Evolutionary conservation across 1,140 invertebrate species (phyloP).

Genomic region (Drosophila pandora): DNA sequence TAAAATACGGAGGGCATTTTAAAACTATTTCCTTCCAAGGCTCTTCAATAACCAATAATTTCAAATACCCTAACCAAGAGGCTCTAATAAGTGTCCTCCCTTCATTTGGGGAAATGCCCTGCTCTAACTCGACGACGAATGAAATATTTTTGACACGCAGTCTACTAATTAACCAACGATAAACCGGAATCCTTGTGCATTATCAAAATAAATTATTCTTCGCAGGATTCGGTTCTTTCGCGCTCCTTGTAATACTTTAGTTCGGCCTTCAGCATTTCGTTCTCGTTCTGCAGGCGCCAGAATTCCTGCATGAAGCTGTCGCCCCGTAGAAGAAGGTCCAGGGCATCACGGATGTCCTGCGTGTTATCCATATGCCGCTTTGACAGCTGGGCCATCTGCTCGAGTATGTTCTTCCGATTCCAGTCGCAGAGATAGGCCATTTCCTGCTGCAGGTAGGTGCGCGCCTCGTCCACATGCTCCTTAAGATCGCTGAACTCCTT

Average conservation of each 20-base stretch:
- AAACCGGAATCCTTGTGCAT: not conserved
- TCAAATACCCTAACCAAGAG: not conserved
- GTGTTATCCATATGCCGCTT: slow-evolving; percentile 48
- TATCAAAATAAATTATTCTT: slow-evolving; percentile 4
- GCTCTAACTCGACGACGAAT: too few relatives aligned
- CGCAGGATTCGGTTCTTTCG: slow-evolving; percentile 5
- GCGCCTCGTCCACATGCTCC: slow-evolving; percentile 36
- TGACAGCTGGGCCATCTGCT: slow-evolving; percentile 50
- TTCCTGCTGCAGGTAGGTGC: slow-evolving; percentile 8
- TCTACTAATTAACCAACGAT: not conserved
- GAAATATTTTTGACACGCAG: not conserved
- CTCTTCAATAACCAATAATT: not conserved
- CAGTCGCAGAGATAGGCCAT: slow-evolving; percentile 12
- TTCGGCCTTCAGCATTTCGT: slow-evolving; percentile 53
- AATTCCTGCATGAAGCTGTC: slow-evolving; percentile 71
- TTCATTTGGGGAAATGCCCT: too few relatives aligned
- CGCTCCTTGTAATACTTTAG: slow-evolving; percentile 24
- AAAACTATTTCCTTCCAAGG: not conserved
- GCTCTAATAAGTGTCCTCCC: too few relatives aligned
- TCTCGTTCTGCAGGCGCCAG: slow-evolving; percentile 59
- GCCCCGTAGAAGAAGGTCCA: slow-evolving; percentile 53
- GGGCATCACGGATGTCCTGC: slow-evolving; percentile 57
- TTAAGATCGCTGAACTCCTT: slow-evolving; percentile 45
- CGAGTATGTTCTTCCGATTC: slow-evolving; percentile 56
- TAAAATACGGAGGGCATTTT: not conserved